Base-by-base conservation (phyloP, 2,797 vertebrate genomes). In the Rhynchotus rufescens region DNA sequence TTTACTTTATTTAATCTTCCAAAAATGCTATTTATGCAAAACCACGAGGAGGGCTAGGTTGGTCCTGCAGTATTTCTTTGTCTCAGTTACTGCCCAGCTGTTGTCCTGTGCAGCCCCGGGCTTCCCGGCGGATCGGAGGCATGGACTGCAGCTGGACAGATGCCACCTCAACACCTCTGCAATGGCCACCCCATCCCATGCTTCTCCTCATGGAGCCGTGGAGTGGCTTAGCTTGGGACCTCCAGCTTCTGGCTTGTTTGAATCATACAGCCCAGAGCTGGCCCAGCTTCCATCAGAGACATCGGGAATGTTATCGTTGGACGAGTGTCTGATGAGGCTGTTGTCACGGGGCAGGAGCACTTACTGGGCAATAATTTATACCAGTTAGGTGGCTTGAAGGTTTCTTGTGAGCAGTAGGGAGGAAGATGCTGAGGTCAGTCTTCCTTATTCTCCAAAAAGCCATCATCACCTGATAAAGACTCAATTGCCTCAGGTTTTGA, bases 401-500 rank as follows among this genome's bases (percentile, higher is more conserved):
- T 76, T 88, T 77, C 89, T 88, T 91, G 84, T 91, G 73, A 95
- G 34, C 91, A 67, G 91, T 81, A 91, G 95, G 94, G 95, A 93
- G 93, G 73, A 88, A 94, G 90, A 77, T 76, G 88, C 40, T 57
- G 91, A 77, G 93, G 93, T 93, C 84, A 95, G 74, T 78, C 56
- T 44, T 82, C 92, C 95, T 94, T 91, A 92, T 96, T 95, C 89
- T 94, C 88, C 90, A 85, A 93, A 96, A 93, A 94, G 84, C 78
- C 78, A 89, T 95, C 93, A 94, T 89, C 95, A 95, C 93, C 95
- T 96, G 95, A 96, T 97, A 95, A 96, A 96, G 94, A 96, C 92
- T 96, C 91, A 94, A 72, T 92, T 93, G 91, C 93, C 64, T 65
- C 75, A 78, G 73, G 71, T 94, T 96, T 92, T 88, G 88, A 95